Conservation (phyloP, 2,113 vertebrate species). For the Delphinus delphis region DNA sequence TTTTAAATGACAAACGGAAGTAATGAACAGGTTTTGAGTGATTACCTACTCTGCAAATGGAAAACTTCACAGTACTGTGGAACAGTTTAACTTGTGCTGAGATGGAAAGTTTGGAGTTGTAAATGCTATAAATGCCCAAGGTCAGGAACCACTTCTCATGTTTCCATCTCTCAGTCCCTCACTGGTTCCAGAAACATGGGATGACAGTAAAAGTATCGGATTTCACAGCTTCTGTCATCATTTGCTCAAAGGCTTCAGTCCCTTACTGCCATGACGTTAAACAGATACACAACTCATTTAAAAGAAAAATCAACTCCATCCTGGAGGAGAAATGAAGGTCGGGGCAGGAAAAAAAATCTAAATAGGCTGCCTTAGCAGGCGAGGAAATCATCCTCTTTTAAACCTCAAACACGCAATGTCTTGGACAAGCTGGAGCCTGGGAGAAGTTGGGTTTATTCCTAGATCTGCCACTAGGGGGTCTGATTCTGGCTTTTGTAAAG, state of each 20-base stretch:
- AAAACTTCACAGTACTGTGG: background rate
- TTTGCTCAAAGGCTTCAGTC: background rate
- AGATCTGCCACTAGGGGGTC: background rate
- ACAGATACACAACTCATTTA: background rate
- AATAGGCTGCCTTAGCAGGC: background rate
- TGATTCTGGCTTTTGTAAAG: background rate
- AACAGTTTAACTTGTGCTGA: background rate
- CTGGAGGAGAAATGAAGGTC: background rate
- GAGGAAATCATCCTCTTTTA: background rate
- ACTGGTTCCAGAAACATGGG: background rate
- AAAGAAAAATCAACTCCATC: background rate
- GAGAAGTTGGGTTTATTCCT: background rate
- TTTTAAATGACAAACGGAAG: background rate
- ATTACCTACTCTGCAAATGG: background rate
- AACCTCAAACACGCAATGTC: rapidly evolving
- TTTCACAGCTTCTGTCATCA: background rate
- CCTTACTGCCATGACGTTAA: background rate
- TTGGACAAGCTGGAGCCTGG: background rate
- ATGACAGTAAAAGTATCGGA: background rate
- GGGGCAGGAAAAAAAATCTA: background rate
- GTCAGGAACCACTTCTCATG: background rate
- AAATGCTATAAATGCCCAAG: background rate
- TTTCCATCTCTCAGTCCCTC: background rate
- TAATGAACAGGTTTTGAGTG: background rate
- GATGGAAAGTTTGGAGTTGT: background rate